Evolutionary conservation across 2,113 vertebrate genomes (phyloP).

Genomic region (Phoxinus phoxinus): DNA sequence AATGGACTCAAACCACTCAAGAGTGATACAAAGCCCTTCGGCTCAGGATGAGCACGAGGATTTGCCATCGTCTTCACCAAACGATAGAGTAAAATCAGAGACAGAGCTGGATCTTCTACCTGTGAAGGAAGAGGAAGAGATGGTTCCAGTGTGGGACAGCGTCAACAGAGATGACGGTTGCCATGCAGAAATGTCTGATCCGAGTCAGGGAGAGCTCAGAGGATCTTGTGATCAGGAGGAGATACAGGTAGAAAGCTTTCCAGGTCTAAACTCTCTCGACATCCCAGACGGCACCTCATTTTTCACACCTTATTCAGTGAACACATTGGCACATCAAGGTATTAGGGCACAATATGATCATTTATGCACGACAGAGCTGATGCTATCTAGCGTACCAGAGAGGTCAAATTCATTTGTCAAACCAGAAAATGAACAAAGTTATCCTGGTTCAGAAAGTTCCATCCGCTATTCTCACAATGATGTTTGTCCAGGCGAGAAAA

Average conservation of each 20-base stretch:
- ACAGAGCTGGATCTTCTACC: conserved; percentile 12
- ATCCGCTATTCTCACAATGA: conserved; percentile 39
- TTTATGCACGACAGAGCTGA: conserved; percentile 39
- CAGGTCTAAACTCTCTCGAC: conserved; percentile 59
- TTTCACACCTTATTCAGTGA: conserved; percentile 59
- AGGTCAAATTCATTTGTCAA: conserved; percentile 48
- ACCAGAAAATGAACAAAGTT: conserved; percentile 47
- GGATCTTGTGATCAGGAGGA: conserved; percentile 58
- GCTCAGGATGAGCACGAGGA: neutral
- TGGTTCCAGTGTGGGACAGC: conserved; percentile 56
- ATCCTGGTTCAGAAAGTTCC: conserved; percentile 37
- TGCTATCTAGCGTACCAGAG: conserved; percentile 48
- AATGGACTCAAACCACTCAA: conserved; percentile 32
- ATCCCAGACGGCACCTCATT: conserved; percentile 54
- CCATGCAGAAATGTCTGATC: conserved; percentile 51
- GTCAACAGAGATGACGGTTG: conserved; percentile 38
- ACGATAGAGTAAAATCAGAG: conserved; percentile 44
- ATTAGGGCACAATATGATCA: conserved; percentile 52
- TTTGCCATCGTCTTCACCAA: conserved; percentile 30
- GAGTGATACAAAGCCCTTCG: neutral
- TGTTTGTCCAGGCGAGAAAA: conserved; percentile 52
- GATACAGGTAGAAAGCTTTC: conserved; percentile 62
- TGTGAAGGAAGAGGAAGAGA: conserved; percentile 63
- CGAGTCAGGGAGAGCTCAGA: conserved; percentile 39
- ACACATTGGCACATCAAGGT: conserved; percentile 50